Evolutionary conservation across 2,113 vertebrate genomes (phyloP), one percentile per base, ranked within the genome.

Genomic region (Aplodontia rufa): DNA sequence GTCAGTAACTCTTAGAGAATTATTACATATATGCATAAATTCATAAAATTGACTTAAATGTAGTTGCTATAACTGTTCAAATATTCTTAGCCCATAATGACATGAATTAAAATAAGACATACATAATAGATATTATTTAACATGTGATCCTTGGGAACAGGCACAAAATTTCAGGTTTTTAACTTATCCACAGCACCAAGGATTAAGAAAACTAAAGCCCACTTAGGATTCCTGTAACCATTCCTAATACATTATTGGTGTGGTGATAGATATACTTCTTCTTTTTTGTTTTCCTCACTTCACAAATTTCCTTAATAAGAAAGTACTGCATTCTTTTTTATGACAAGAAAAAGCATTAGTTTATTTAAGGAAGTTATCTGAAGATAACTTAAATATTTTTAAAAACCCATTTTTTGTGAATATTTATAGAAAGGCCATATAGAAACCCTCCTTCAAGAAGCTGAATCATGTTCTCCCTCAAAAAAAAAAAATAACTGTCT

Each of bases 361-460:
- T 93, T 75, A 90, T 64, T 94, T 82, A 71, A 87, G 32, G 4
- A 84, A 93, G 87, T 80, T 84, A 81, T 22, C 9, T 20, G 6
- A 90, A 26, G 22, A 53, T 80, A n/a, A n/a, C n/a, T n/a, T n/a
- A n/a, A n/a, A n/a, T n/a, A n/a, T n/a, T n/a, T n/a, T n/a, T n/a
- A n/a, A n/a, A n/a, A n/a, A n/a, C n/a, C 14, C 32, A 55, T 47
- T 53, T 71, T 71, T 64, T 81, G 35, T 51, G 2, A 85, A 62
- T 76, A 69, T 58, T 74, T 87, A 75, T 1, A 76, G 32, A 40
- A 90, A 94, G 13, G 9, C 2, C 37, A 95, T 32, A 95, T 47
- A 85, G 79, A 92, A 95, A 78, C 16, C 13, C 55, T 80, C 37
- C 35, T 84, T 85, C 24, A 95, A 95, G 91, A 90, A 37, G 11